Conservation (phyloP, 2,113 vertebrate genomes). For the Muntiacus reevesi region DNA sequence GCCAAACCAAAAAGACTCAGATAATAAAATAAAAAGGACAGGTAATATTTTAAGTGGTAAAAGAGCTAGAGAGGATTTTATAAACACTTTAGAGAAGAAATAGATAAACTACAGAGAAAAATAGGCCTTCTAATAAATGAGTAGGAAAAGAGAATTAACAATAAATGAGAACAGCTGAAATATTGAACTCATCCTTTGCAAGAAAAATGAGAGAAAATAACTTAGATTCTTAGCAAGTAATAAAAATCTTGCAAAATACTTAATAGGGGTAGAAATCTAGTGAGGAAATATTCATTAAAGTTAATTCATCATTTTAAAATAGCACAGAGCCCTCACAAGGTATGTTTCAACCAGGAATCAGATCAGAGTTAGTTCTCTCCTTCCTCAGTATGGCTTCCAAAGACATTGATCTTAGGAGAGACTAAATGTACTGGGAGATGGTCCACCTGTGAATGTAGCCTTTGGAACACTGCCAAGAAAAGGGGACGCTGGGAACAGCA, state of each 20-base stretch:
- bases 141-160: conserved; percentile 48
- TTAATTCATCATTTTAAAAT: conserved; percentile 52
- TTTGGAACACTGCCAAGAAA: background rate
- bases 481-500: background rate
- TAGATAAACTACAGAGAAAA: conserved; percentile 38
- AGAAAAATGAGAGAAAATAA: conserved; percentile 61
- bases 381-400: background rate
- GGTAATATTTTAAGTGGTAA: conserved; percentile 37
- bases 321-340: background rate
- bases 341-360: background rate
- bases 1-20: conserved; percentile 21
- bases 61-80: conserved; percentile 38
- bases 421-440: background rate
- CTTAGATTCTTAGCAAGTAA: conserved; percentile 57
- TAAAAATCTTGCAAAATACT: conserved; percentile 57
- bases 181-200: conserved; percentile 43
- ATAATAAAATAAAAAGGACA: conserved; percentile 27
- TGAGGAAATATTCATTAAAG: conserved; percentile 26
- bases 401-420: background rate
- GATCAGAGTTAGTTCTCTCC: background rate
- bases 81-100: conserved; percentile 35
- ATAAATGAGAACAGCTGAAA: conserved; percentile 56
- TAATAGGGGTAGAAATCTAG: conserved; percentile 28
- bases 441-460: fast-evolving
- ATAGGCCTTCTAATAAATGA: conserved; percentile 38